Evolutionary conservation across 53 echinoderm and acorn worm genomes (phyloP), one percentile per base, ranked within the genome.

Genomic region (Paracentrotus lividus): DNA sequence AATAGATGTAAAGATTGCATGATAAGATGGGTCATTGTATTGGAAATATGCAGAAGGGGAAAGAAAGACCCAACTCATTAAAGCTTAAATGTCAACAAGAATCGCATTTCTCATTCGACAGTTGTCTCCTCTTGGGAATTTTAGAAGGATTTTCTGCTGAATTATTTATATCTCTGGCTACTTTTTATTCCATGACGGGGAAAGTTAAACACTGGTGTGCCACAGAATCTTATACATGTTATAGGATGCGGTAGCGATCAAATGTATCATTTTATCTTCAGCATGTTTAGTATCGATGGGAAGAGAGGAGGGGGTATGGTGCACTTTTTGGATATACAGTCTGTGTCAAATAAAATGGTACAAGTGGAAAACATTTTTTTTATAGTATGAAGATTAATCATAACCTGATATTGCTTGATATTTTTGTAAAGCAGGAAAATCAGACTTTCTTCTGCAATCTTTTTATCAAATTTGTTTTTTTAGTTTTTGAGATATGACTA

Each of bases 61-160:
- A 12, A 85, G 31, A 51, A 85, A 51, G 7, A 18, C 5, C 57
- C 21, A 56, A 56, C 86, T 86, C 86, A 86, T 86, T 86, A 86
- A 86, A 86, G 54, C 86, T 54, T 86, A 86, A 86, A 55, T 86
- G 86, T 56, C 86, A 86, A 86, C 86, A 86, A 38, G 33, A 47
- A 38, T 56, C 86, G 54, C 86, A 56, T 86, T 86, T 15, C 18
- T 86, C 56, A 86, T 86, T 56, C 86, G 26, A 23, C 55, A 56
- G 32, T 2, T 29, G 55, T 32, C 57, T 55, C 56, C 86, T 55
- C 86, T 8, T 18, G 34, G 86, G 86, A 86, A 26, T 81, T 12
- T 81, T 81, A 81, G 26, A 81, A 12, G 47, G 38, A n/a, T 49
- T 86, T 86, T 33, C 56, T 86, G 23, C 86, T 86, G 86, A 86